Evolutionary conservation across 1,140 invertebrate species (phyloP).

Genomic region (Platyscapa corneri): DNA sequence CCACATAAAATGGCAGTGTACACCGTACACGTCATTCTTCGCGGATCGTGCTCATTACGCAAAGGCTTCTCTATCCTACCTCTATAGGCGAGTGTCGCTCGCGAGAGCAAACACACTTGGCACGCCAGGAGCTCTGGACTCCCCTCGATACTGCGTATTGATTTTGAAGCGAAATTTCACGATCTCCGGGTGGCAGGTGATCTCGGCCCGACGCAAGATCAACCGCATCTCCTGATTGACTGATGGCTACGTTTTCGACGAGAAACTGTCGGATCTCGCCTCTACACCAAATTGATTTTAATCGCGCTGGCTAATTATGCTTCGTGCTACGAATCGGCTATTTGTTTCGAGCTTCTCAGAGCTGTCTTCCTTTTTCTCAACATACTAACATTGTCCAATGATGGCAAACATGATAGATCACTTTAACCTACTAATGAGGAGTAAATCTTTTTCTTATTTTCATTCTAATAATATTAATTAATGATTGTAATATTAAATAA

Average conservation of each 20-base stretch:
- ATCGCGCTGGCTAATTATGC: not conserved
- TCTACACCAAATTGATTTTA: not conserved
- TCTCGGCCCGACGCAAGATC: not conserved
- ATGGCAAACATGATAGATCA: too few relatives aligned
- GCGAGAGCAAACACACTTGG: not conserved
- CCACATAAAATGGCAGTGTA: conserved; percentile 58
- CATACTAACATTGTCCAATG: not conserved
- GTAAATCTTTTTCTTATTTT: too few relatives aligned
- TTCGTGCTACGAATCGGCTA: not conserved
- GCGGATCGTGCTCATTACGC: conserved; percentile 45
- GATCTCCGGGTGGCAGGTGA: not conserved
- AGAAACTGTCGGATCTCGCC: not conserved
- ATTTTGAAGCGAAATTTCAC: not conserved
- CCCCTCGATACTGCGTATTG: not conserved
- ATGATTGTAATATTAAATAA: too few relatives aligned
- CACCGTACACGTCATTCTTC: conserved; percentile 60
- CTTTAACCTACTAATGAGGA: too few relatives aligned
- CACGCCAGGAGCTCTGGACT: not conserved
- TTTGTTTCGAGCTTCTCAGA: not conserved
- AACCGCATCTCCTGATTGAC: not conserved
- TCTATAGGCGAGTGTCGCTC: not conserved
- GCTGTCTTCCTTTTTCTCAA: not conserved
- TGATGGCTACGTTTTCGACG: not conserved
- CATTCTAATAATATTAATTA: too few relatives aligned
- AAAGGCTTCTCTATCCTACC: conserved; percentile 39